A percentile compares a stretch with the other conserved stretches of the same genome.
Conservation (phyloP, 1,140 invertebrate genomes). For the Sweltsa coloradensis region DNA sequence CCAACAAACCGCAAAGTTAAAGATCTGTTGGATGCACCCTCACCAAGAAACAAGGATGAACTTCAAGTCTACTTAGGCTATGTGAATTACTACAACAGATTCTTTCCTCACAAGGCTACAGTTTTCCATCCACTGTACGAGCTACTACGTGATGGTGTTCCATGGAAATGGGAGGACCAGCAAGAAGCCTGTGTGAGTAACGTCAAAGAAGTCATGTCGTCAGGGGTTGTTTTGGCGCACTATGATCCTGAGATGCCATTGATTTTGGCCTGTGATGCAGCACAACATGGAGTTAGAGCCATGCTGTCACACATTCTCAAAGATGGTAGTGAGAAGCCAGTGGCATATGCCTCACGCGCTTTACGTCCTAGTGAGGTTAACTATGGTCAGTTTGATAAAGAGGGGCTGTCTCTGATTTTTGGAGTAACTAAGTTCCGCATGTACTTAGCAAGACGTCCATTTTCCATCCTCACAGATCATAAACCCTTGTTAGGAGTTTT, state of each 20-base stretch:
- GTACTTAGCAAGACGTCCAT: conserved; percentile 30
- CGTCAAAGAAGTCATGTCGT: conserved; percentile 13
- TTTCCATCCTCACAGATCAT: conserved; percentile 28
- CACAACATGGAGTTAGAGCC: conserved; percentile 22
- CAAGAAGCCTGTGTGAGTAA: conserved; percentile 17
- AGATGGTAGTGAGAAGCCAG: conserved; percentile 22
- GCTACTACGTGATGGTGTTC: conserved; percentile 15
- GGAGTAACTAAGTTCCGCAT: conserved; percentile 32
- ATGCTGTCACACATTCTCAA: conserved; percentile 24
- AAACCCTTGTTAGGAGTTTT: conserved; percentile 26
- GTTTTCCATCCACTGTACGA: conserved; percentile 17
- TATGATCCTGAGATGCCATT: conserved; percentile 21
- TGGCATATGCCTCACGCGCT: conserved; percentile 26
- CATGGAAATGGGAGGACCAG: conserved; percentile 25
- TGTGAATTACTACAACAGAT: not conserved
- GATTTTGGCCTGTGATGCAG: conserved; percentile 24
- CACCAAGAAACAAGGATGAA: conserved; percentile 9
- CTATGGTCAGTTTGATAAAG: conserved; percentile 34
- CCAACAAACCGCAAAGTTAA: conserved; percentile 22
- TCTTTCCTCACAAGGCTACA: conserved; percentile 17
- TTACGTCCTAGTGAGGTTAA: conserved; percentile 28
- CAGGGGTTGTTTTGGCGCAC: conserved; percentile 18
- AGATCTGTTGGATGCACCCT: conserved; percentile 26
- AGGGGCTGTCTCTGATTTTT: conserved; percentile 30
- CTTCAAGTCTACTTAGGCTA: conserved; percentile 3